Percentiles rank a stretch among this genome's conserved stretches.
Conservation (phyloP, 2,797 vertebrate genomes). For the Smutsia temminckii region DNA sequence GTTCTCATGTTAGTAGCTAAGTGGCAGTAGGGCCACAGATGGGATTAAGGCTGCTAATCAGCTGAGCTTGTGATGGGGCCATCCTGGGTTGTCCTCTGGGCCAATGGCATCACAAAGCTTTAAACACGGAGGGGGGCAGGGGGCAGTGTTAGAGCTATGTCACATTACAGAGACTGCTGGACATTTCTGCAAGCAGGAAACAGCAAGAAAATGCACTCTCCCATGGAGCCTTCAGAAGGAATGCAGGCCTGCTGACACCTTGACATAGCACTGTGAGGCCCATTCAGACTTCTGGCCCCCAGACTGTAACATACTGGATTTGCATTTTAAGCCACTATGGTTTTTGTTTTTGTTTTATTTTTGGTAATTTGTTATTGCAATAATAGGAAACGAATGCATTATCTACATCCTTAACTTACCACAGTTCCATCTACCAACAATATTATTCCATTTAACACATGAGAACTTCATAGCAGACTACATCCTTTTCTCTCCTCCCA, state of each 20-base stretch:
- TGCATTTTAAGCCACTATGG: neutral
- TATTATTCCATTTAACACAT: no score
- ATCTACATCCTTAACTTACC: neutral
- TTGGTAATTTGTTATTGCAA: neutral
- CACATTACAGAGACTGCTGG: neutral
- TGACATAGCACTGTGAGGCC: neutral
- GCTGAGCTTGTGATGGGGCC: neutral
- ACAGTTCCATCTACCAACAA: neutral
- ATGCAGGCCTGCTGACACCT: rapidly evolving
- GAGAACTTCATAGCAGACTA: neutral
- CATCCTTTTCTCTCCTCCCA: neutral
- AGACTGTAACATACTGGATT: rapidly evolving
- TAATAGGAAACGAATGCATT: neutral
- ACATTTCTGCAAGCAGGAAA: neutral
- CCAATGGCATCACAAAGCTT: neutral
- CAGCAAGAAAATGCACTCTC: neutral
- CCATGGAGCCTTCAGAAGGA: neutral
- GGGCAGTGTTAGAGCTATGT: neutral
- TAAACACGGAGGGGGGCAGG: neutral
- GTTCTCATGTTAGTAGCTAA: no score
- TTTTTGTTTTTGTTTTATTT: no score
- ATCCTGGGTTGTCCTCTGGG: neutral
- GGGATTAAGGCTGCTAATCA: no score
- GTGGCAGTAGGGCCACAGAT: neutral
- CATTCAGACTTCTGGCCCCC: neutral